phyloP scores from a whole-genome alignment of 2,888 invertebrate genomes.

The Phoronis australis region DNA sequence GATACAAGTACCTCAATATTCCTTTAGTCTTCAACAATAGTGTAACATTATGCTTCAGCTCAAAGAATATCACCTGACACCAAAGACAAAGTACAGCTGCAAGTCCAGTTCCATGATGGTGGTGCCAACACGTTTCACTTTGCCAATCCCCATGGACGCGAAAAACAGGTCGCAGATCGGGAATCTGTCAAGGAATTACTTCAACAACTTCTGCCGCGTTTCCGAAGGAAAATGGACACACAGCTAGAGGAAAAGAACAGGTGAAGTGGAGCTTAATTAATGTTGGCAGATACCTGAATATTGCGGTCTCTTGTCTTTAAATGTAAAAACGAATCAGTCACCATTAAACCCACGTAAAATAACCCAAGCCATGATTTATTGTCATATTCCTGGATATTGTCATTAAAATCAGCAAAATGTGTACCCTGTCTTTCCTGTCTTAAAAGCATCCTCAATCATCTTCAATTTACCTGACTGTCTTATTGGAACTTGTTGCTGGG shows the following conservation, averaged over 20 bases:
- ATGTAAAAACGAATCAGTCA: too few species aligned
- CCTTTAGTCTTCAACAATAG: neutral
- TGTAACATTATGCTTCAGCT: conserved; percentile 60
- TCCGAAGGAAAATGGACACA: conserved; percentile 83
- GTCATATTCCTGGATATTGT: too few species aligned
- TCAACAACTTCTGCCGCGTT: conserved; percentile 85
- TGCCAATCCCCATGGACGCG: conserved; percentile 76
- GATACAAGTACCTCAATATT: neutral
- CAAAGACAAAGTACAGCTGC: conserved; percentile 95
- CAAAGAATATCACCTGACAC: conserved; percentile 94
- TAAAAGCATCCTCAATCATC: too few species aligned
- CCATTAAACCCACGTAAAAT: too few species aligned
- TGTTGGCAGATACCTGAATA: too few species aligned
- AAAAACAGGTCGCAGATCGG: conserved; percentile 80
- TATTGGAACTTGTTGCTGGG: too few species aligned
- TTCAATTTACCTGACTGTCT: too few species aligned
- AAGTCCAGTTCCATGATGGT: conserved; percentile 90
- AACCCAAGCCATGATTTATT: too few species aligned
- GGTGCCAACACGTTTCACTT: conserved; percentile 96
- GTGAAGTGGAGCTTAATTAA: too few species aligned
- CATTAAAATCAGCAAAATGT: too few species aligned
- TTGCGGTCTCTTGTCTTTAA: too few species aligned
- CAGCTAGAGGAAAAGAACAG: conserved; percentile 82
- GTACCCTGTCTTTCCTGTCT: too few species aligned
- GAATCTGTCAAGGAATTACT: conserved; percentile 89